Evolutionary conservation across 2,113 vertebrate species (phyloP).

Genomic region (Lophotis ruficrista): DNA sequence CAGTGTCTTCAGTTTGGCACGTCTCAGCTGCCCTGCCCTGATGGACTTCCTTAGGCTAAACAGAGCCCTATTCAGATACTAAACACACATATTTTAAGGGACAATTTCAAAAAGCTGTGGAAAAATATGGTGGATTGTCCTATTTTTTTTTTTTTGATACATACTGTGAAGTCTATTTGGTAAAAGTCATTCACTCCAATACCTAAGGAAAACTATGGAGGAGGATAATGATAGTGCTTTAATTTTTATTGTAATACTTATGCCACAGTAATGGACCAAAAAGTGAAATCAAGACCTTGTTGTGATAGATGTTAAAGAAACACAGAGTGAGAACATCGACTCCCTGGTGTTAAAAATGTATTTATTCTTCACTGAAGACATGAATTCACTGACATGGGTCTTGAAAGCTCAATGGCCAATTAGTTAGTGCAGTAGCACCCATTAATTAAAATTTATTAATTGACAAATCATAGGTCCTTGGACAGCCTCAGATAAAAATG

Average conservation of each 20-base stretch:
- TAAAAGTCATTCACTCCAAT: not conserved
- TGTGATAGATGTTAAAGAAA: not conserved
- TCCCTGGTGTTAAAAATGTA: not conserved
- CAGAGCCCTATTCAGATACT: not conserved
- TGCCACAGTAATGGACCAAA: not conserved
- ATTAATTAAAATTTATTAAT: not conserved
- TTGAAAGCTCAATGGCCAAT: not conserved
- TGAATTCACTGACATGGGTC: not conserved
- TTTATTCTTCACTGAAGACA: not conserved
- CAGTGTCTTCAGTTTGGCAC: not conserved
- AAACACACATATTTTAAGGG: not conserved
- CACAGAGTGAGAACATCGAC: not conserved
- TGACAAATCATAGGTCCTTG: not conserved
- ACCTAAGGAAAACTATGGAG: not conserved
- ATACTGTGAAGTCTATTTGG: not conserved
- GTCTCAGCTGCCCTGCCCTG: not conserved
- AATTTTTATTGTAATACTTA: not conserved
- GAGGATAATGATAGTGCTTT: not conserved
- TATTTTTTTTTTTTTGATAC: not conserved
- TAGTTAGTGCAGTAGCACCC: not conserved
- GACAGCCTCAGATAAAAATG: not conserved
- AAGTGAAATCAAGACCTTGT: not conserved
- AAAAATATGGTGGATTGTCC: not conserved
- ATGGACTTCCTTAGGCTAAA: not conserved
- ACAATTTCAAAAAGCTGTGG: not conserved